Evolutionary conservation across 2,888 invertebrate genomes (phyloP).

Genomic region (Ormyrus labotus): DNA sequence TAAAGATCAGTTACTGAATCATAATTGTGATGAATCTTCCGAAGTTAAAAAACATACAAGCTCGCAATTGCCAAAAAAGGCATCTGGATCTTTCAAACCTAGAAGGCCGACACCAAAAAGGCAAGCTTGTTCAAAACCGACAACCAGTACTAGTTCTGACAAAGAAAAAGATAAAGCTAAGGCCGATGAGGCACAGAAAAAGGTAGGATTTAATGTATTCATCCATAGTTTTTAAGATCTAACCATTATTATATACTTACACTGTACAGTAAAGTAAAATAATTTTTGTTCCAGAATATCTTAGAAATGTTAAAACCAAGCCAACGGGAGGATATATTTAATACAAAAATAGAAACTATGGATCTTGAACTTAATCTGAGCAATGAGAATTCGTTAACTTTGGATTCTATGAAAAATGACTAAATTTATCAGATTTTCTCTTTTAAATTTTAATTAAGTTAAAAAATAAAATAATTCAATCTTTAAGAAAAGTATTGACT

Average conservation of each 20-base stretch:
- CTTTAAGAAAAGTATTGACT: slow-evolving; percentile 10
- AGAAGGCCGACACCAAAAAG: slow-evolving; percentile 72
- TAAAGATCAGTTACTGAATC: slow-evolving; percentile 70
- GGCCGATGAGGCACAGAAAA: slow-evolving; percentile 62
- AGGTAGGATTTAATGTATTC: slow-evolving; percentile 25
- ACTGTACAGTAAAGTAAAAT: not conserved
- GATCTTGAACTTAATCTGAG: slow-evolving; percentile 42
- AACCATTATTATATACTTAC: not conserved
- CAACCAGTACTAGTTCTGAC: slow-evolving; percentile 64
- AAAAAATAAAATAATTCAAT: slow-evolving; percentile 44
- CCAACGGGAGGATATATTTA: slow-evolving; percentile 43
- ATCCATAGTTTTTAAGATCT: not conserved
- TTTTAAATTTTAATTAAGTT: slow-evolving; percentile 50
- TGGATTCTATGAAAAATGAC: slow-evolving; percentile 49
- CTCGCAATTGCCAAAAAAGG: slow-evolving; percentile 72
- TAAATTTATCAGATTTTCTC: slow-evolving; percentile 60
- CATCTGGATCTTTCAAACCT: slow-evolving; percentile 72
- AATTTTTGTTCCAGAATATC: slow-evolving; percentile 34
- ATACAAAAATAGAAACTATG: slow-evolving; percentile 47
- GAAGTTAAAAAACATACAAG: slow-evolving; percentile 67
- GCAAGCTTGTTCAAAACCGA: slow-evolving; percentile 67
- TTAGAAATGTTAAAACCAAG: slow-evolving; percentile 35
- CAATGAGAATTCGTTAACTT: slow-evolving; percentile 46
- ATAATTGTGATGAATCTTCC: slow-evolving; percentile 69
- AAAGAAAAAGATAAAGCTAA: slow-evolving; percentile 69